Evolutionary conservation across 1,140 invertebrate species (phyloP).

Genomic region (Hyles vespertilio): DNA sequence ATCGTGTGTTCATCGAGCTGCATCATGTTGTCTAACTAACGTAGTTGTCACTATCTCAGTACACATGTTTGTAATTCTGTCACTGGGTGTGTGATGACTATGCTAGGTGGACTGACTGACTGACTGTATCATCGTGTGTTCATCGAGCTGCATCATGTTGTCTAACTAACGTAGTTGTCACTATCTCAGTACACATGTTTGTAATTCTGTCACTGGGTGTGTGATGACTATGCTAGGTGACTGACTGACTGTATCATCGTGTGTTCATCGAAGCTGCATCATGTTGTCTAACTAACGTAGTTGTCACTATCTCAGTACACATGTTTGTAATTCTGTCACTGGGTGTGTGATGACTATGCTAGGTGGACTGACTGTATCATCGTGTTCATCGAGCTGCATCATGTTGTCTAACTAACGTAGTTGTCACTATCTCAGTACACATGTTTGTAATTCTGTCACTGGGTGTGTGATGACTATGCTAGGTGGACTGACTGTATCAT

Average conservation of each 20-base stretch:
- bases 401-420: constrained; percentile 3
- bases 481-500: neutral
- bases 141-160: neutral
- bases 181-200: constrained; percentile 26
- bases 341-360: constrained; percentile 18
- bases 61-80: constrained; percentile 24
- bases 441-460: constrained; percentile 26
- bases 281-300: neutral
- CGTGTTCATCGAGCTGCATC: neutral
- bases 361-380: neutral
- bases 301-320: constrained; percentile 26
- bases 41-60: constrained; percentile 25
- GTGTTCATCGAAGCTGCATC: neutral
- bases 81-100: constrained; percentile 23
- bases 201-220: constrained; percentile 24
- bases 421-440: constrained; percentile 26
- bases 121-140: neutral
- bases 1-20: neutral
- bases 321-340: constrained; percentile 26
- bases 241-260: constrained; percentile 1
- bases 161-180: constrained; percentile 15
- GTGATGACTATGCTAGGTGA: constrained; percentile 11
- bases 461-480: constrained; percentile 18
- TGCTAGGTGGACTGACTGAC: neutral
- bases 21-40: neutral